Evolutionary conservation across 2,113 vertebrate species (phyloP), one percentile per base, ranked within the genome.

Genomic region (Marmota monax): DNA sequence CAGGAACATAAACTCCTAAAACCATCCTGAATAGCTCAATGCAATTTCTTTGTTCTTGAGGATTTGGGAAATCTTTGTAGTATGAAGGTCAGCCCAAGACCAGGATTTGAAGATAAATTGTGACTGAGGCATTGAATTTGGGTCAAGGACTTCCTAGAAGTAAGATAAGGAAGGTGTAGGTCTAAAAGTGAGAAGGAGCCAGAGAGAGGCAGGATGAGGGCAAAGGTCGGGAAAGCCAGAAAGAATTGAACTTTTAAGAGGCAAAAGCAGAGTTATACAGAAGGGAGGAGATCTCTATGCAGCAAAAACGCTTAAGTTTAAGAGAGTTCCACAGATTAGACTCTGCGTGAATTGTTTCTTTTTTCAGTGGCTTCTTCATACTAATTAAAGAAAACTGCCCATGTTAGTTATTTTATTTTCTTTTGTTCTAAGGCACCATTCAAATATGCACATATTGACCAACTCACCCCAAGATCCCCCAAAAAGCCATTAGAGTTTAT

Each of bases 351-450:
- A 45, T 51, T 45, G 4, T 27, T 85, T 78, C 7, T 61, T 74
- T 80, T 53, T 29, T 69, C n/a, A 37, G 6, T 45, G 32, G 34
- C 34, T 45, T 56, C 72, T 20, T 45, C 32, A 20, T 92, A 79
- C 45, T 7, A 72, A 45, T 94, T 79, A 67, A 84, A 89, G 45
- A 74, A 74, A 90, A 20, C 17, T 13, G 22, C n/a, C 17, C 53
- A 56, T 77, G 56, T 86, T 42, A 79, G 63, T 22, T 96, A 58
- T 92, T 96, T 92, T 88, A n/a, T 70, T 69, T 94, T 88, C 42
- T 77, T 92, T 92, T 72, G 20, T 65, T 92, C 78, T 83, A 96
- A 63, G 76, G 23, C 8, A 53, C 9, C 61, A 42, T 25, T 29
- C 17, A 78, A 94, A 77, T 83, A 67, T 61, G 39, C 34, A 88